These are phyloP conservation scores for Sturmia bella DNA, from an alignment of 2,888 invertebrate species.

Conservation along the genomic window DNA sequence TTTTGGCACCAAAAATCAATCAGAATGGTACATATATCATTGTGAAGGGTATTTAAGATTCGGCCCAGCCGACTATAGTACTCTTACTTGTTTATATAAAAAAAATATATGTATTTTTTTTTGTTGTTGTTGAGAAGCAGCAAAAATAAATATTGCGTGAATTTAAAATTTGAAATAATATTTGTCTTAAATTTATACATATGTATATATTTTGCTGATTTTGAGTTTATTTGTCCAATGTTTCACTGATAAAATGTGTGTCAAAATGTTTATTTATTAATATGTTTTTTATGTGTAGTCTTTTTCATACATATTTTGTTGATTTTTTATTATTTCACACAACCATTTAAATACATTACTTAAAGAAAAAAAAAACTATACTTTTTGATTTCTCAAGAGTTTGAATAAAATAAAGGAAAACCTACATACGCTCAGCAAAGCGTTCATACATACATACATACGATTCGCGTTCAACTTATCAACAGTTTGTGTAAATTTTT, in stretches of 20 bases:
- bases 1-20: too few species aligned
- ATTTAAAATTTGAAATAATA: constrained; percentile 47
- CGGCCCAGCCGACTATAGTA: too few species aligned
- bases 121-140: too few species aligned
- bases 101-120: constrained; percentile 26
- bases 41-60: too few species aligned
- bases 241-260: constrained; percentile 58
- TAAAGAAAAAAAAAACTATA: constrained; percentile 7
- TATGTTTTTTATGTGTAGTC: constrained; percentile 21
- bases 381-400: constrained; percentile 57
- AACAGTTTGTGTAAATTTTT: constrained; percentile 9
- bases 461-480: constrained; percentile 18
- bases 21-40: not conserved
- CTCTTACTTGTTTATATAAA: too few species aligned
- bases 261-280: constrained; percentile 67
- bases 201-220: constrained; percentile 46
- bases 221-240: constrained; percentile 37
- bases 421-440: constrained; percentile 7
- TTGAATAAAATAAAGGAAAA: constrained; percentile 5
- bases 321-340: constrained; percentile 13
- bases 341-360: constrained; percentile 20
- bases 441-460: constrained; percentile 11
- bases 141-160: constrained; percentile 60
- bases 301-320: constrained; percentile 49
- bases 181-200: constrained; percentile 23